Conservation (phyloP, 1,140 invertebrate genomes). For the Ditylenchus dipsaci region DNA sequence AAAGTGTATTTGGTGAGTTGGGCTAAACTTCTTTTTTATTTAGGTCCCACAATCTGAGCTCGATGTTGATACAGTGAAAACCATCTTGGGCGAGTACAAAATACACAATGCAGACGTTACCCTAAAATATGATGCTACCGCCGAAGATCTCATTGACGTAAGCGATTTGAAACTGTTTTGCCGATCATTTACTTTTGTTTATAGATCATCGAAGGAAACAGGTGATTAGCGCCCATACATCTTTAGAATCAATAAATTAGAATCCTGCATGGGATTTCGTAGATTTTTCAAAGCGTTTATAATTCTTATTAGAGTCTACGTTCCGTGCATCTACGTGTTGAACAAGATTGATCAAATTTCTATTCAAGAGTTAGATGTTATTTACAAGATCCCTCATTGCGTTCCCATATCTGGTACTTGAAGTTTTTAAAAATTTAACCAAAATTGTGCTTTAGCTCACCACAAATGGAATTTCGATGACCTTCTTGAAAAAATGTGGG, state of each 20-base stretch:
- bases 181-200: too few species aligned
- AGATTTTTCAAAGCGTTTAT: too few species aligned
- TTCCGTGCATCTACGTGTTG: slow-evolving; percentile 95
- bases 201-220: slow-evolving; percentile 83
- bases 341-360: slow-evolving; percentile 87
- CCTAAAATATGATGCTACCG: slow-evolving; percentile 85
- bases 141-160: slow-evolving; percentile 95
- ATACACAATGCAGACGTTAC: slow-evolving; percentile 98
- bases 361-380: slow-evolving; percentile 87
- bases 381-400: slow-evolving; percentile 97
- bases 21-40: not conserved
- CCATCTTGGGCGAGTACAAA: slow-evolving; percentile 92
- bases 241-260: not conserved
- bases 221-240: slow-evolving; percentile 58
- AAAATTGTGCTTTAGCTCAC: slow-evolving; percentile 80
- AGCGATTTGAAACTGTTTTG: too few species aligned
- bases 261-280: too few species aligned
- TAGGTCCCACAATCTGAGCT: slow-evolving; percentile 85
- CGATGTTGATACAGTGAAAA: slow-evolving; percentile 88
- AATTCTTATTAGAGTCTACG: slow-evolving; percentile 71
- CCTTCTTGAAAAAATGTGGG: slow-evolving; percentile 97
- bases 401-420: slow-evolving; percentile 67
- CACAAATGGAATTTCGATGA: slow-evolving; percentile 99
- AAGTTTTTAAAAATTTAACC: not conserved
- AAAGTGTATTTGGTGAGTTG: too few species aligned